Evolutionary conservation across 1,140 invertebrate genomes (phyloP).

Genomic region (Rhagoletis zephyria): DNA sequence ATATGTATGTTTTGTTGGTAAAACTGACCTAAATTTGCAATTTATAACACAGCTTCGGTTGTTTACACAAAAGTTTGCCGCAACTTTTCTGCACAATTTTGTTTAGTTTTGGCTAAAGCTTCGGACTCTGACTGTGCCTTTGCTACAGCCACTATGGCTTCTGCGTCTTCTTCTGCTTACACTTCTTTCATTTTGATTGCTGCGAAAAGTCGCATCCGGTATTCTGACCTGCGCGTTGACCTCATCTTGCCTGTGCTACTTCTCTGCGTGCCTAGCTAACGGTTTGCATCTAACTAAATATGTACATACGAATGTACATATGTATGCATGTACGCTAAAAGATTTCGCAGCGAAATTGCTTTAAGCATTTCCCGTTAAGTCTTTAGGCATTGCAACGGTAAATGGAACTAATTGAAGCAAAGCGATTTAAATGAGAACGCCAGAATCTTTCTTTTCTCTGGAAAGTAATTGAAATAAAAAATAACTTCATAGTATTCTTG

Average conservation of each 20-base stretch:
- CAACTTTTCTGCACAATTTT: constrained; percentile 52
- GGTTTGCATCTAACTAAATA: no score
- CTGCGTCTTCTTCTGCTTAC: background rate
- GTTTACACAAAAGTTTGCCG: constrained; percentile 47
- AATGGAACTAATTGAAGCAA: constrained; percentile 33
- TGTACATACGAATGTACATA: background rate
- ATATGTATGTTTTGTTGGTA: background rate
- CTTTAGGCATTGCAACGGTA: constrained; percentile 32
- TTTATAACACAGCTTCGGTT: constrained; percentile 19
- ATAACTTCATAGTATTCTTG: background rate
- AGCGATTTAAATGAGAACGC: constrained; percentile 21
- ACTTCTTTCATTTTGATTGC: constrained; percentile 26
- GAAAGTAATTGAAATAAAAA: constrained; percentile 20
- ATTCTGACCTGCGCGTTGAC: constrained; percentile 18
- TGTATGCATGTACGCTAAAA: background rate
- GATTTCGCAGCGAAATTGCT: background rate
- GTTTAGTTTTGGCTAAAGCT: background rate
- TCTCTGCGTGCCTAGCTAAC: background rate
- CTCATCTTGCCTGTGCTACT: background rate
- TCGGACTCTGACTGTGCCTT: background rate
- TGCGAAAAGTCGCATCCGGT: constrained; percentile 19
- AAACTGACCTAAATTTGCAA: constrained; percentile 50
- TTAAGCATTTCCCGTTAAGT: constrained; percentile 22
- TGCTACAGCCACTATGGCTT: background rate
- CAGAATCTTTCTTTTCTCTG: constrained; percentile 7